Base-by-base conservation (phyloP, 1,140 invertebrate genomes). In the Bombus difficillimus region DNA sequence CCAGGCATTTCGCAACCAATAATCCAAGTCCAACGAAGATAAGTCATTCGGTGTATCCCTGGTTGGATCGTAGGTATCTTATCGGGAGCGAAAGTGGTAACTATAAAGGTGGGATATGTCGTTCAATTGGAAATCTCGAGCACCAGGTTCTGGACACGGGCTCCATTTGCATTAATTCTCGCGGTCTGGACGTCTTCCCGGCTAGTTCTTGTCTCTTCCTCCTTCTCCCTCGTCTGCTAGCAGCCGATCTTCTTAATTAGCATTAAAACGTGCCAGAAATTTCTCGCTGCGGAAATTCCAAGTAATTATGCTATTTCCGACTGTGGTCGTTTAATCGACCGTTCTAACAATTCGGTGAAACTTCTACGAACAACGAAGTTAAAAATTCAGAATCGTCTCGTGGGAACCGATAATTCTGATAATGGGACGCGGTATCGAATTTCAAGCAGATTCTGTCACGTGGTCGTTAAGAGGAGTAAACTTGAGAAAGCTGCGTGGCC, bases 1-100 rank as follows among this genome's bases (percentile, higher is more conserved):
- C 22, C 62, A 47, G 86, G 83, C 86, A 74, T 78, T 75, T 86
- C 74, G 78, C 79, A 89, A 80, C 87, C 80, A 85, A 89, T 85
- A 84, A 88, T 78, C 87, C 37, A 82, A 89, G 59, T 81, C 74
- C 73, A 47, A 69, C 57, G 59, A 39, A 81, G 84, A 75, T 68
- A 85, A 89, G 73, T 89, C 88, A 66, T 39, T 53, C 47, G 41
- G 57, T 6, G 59, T 57, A 41, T 13, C 9, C 47, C 15, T 8
- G 12, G 12, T 10, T 6, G 69, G 73, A 72, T 76, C 62, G 69
- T 72, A 57, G 74, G 66, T 88, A 85, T 88, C 77, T 83, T 66
- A 66, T 80, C 81, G 78, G 62, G n/a, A 53, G 28, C 77, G 81
- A 88, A 89, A 89, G 82, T 64, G 86, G 66, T 47, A 47, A 75